Evolutionary conservation across 2,888 invertebrate genomes (phyloP), one percentile per base, ranked within the genome.

Genomic region (Eupeodes luniger): DNA sequence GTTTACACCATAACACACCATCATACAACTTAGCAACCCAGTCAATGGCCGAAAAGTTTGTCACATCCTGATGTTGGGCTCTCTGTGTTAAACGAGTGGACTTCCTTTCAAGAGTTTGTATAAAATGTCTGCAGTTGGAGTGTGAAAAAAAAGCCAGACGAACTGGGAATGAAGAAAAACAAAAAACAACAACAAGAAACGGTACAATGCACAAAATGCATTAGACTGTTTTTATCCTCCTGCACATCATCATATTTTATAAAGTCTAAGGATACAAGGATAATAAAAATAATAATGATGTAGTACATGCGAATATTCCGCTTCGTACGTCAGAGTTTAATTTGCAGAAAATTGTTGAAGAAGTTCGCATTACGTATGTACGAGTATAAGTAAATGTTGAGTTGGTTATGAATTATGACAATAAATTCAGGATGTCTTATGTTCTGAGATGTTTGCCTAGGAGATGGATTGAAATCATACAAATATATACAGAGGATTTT

Each of bases 261-360:
- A 14, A 19, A 51, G 51, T 36, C 19, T 27, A 40, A 69, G 44
- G 34, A 51, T n/a, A 75, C 74, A 82, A 69, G 82, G 78, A 86
- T 78, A 86, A 78, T 86, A 82, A 78, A 78, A 78, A 82, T 86
- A 82, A 82, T 86, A 75, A 86, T 86, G 78, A 78, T 74, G 85
- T 85, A 70, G 51, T 40, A 76, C 81, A 76, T 27, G 27, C 27
- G 27, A 27, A 27, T 27, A 27, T 27, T 40, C 36, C 14, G 10
- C 2, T 4, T 34, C 34, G 14, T 62, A 76, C 53, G 51, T 53
- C 59, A 51, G 49, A 36, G 64, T 77, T 77, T 49, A 70, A 64
- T 64, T 64, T 59, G 64, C 36, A 77, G 81, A 76, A 67, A 67
- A 67, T 51, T 34, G 14, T 49, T 27, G 27, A 1, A 27, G 27